A percentile compares a stretch with the other conserved stretches of the same genome.
Evolutionary conservation across 53 echinoderm and acorn worm genomes (phyloP).

Genomic region (Paracentrotus lividus): DNA sequence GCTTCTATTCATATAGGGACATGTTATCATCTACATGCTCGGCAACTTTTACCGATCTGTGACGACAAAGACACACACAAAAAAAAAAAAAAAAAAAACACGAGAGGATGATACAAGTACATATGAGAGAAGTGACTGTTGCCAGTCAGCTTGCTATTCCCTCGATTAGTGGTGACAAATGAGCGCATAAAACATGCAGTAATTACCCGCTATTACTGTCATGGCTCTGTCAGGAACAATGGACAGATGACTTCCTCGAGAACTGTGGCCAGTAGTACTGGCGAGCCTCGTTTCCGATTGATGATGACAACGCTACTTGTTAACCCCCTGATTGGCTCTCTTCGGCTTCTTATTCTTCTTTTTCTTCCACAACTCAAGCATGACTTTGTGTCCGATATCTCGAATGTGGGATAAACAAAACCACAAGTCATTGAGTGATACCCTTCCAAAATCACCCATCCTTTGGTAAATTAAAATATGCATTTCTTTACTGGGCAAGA

Average conservation of each 20-base stretch:
- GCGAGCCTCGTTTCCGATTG: slow-evolving; percentile 45
- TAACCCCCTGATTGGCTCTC: neutral
- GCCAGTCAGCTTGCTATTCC: slow-evolving; percentile 39
- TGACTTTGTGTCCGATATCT: neutral
- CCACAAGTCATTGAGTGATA: neutral
- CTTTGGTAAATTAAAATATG: no score
- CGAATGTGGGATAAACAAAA: neutral
- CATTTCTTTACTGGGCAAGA: no score
- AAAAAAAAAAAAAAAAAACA: neutral
- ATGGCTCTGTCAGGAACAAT: slow-evolving; percentile 60
- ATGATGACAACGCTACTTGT: slow-evolving; percentile 48
- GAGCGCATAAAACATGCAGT: slow-evolving; percentile 62
- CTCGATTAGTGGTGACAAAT: slow-evolving; percentile 62
- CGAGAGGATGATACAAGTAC: neutral
- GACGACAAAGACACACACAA: slow-evolving; percentile 23
- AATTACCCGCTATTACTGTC: slow-evolving; percentile 62
- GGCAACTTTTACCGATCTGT: neutral
- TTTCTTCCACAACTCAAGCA: slow-evolving; percentile 14
- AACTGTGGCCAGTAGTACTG: slow-evolving; percentile 46
- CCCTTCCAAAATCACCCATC: no score
- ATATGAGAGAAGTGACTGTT: neutral
- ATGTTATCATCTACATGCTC: slow-evolving; percentile 34
- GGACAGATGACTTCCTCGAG: slow-evolving; percentile 26
- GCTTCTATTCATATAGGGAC: neutral
- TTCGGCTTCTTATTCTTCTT: neutral